Conservation (phyloP, 1,140 invertebrate genomes). For the Pachyrhynchus sulphureomaculatus region DNA sequence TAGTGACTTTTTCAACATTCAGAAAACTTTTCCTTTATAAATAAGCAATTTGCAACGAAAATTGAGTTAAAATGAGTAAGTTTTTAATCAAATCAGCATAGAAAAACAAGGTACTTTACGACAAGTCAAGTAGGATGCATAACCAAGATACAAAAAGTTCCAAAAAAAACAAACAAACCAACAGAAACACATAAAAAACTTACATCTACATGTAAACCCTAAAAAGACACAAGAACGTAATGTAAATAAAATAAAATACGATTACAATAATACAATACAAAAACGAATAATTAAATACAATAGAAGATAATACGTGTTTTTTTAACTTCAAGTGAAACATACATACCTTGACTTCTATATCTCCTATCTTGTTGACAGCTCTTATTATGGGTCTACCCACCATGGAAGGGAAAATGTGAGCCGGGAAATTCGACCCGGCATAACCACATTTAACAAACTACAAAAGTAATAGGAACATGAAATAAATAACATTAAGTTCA, state of each 20-base stretch:
- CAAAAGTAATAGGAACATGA: constrained; percentile 30
- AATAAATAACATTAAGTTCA: no score
- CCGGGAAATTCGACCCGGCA: constrained; percentile 98
- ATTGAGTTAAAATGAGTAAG: no score
- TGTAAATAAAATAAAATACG: neutral
- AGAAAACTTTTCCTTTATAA: no score
- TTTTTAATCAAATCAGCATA: no score
- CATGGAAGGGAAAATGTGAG: constrained; percentile 98
- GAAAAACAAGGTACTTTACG: no score
- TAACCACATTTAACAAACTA: constrained; percentile 99
- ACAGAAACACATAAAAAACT: constrained; percentile 45
- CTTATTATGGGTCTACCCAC: constrained; percentile 97
- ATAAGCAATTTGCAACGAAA: no score
- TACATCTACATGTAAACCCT: constrained; percentile 63
- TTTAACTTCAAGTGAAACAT: no score
- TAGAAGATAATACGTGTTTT: no score
- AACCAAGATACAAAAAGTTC: neutral
- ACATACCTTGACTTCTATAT: constrained; percentile 97
- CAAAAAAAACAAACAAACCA: constrained; percentile 12
- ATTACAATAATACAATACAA: constrained; percentile 4
- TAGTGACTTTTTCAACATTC: no score
- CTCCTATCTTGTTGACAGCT: constrained; percentile 95
- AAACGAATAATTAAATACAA: no score
- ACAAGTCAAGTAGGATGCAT: neutral
- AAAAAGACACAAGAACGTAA: constrained; percentile 48